A percentile compares a stretch with the other conserved stretches of the same genome.
Evolutionary conservation across 1,140 invertebrate genomes (phyloP).

Genomic region (Oncopodura yosiiana): DNA sequence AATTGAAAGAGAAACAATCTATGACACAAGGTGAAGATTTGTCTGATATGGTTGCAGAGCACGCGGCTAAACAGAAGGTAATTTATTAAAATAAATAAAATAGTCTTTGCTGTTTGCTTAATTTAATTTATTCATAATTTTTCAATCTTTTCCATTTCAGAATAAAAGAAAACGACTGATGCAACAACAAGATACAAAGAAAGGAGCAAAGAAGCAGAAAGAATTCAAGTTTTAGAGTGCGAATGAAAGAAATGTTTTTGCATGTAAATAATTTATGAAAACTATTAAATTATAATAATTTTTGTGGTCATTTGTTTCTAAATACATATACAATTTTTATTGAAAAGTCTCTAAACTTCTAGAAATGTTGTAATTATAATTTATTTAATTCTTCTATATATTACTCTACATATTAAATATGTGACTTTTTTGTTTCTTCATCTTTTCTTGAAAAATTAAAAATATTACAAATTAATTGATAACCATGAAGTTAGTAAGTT

Average conservation of each 20-base stretch:
- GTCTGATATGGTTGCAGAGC: conserved; percentile 96
- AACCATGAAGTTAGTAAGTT: too few relatives aligned
- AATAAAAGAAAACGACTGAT: conserved; percentile 86
- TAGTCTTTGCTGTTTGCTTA: background rate
- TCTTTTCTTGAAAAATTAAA: too few relatives aligned
- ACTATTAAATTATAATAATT: background rate
- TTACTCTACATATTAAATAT: too few relatives aligned
- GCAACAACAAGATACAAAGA: conserved; percentile 69
- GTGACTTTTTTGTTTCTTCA: too few relatives aligned
- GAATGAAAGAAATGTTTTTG: too few relatives aligned
- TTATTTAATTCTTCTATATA: too few relatives aligned
- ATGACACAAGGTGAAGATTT: conserved; percentile 85
- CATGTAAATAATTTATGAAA: background rate
- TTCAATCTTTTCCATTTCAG: conserved; percentile 45
- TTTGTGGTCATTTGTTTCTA: background rate
- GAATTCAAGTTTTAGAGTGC: conserved; percentile 98
- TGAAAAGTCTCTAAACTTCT: too few relatives aligned
- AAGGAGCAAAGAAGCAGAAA: conserved; percentile 82
- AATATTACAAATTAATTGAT: too few relatives aligned
- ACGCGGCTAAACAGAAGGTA: conserved; percentile 87
- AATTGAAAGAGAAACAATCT: conserved; percentile 81
- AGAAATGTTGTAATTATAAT: too few relatives aligned
- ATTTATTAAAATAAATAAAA: conserved; percentile 8
- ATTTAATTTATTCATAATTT: background rate
- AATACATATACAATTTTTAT: too few relatives aligned